phyloP scores from a whole-genome alignment of 2,888 invertebrate genomes.

The Pollenia labialis region DNA sequence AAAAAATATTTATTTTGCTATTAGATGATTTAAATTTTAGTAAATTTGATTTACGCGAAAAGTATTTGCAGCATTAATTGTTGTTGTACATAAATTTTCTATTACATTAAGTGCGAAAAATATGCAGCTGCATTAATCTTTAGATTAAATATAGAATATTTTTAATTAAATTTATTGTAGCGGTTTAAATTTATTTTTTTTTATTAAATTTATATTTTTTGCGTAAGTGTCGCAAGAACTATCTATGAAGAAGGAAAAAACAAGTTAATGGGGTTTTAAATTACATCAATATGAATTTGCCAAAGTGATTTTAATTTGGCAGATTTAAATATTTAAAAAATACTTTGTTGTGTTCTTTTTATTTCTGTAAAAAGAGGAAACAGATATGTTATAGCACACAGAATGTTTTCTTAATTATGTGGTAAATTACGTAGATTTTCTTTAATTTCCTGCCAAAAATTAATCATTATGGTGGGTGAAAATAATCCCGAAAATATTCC shows the following conservation, averaged over 20 bases:
- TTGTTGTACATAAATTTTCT: slow-evolving; percentile 67
- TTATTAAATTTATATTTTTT: slow-evolving; percentile 22
- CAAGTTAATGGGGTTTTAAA: slow-evolving; percentile 64
- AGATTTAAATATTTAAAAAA: slow-evolving; percentile 2
- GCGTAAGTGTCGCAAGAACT: slow-evolving; percentile 27
- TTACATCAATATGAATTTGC: slow-evolving; percentile 57
- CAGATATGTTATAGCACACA: not conserved
- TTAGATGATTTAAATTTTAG: slow-evolving; percentile 57
- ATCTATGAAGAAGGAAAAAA: slow-evolving; percentile 11
- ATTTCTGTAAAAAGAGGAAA: not conserved
- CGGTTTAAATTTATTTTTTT: slow-evolving; percentile 46
- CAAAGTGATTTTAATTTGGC: slow-evolving; percentile 45
- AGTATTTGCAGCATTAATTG: slow-evolving; percentile 61
- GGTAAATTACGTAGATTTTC: slow-evolving; percentile 58
- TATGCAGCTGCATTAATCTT: slow-evolving; percentile 73
- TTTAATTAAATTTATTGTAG: slow-evolving; percentile 62
- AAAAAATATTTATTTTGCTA: not conserved
- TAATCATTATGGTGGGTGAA: not conserved
- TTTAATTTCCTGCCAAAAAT: slow-evolving; percentile 25
- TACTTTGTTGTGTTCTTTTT: slow-evolving; percentile 44
- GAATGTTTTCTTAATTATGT: slow-evolving; percentile 62
- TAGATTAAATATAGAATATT: slow-evolving; percentile 71
- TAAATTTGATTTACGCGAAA: slow-evolving; percentile 66
- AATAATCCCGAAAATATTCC: too few relatives aligned
- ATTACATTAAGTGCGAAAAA: slow-evolving; percentile 73